These are phyloP conservation scores for Pandemis heparana DNA, from an alignment of 2,888 invertebrate genomes.

Conservation along the genomic window DNA sequence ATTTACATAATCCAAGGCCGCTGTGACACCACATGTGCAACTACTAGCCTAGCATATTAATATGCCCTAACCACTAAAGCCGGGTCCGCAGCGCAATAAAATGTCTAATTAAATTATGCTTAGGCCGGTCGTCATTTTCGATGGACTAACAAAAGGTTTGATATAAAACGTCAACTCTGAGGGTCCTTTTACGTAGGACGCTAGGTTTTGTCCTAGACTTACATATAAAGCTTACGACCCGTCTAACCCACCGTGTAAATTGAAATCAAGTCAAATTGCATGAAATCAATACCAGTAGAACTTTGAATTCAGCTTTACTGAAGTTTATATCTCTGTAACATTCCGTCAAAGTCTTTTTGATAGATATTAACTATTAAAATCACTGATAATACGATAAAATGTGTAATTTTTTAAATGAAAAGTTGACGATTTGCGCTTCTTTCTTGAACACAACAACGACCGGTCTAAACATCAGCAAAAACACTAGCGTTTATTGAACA, in stretches of 20 bases:
- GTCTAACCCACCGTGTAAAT: too few species aligned
- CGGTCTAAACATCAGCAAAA: not conserved
- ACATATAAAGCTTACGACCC: too few species aligned
- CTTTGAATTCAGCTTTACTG: too few species aligned
- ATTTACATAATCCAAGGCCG: constrained; percentile 69
- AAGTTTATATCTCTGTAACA: too few species aligned
- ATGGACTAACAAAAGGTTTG: constrained; percentile 45
- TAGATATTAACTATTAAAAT: too few species aligned
- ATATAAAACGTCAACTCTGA: too few species aligned
- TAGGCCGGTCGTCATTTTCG: constrained; percentile 63
- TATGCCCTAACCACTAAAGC: constrained; percentile 60
- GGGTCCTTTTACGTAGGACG: too few species aligned
- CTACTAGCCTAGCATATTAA: constrained; percentile 77
- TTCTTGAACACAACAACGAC: not conserved
- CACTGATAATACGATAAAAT: too few species aligned
- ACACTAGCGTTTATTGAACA: not conserved
- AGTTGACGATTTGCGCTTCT: constrained; percentile 40
- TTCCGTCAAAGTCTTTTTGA: too few species aligned
- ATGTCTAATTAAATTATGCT: constrained; percentile 59
- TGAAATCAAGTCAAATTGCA: too few species aligned
- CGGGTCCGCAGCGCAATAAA: constrained; percentile 59
- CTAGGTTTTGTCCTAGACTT: too few species aligned
- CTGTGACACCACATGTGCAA: constrained; percentile 78
- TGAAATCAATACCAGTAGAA: too few species aligned
- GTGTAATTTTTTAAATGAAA: not conserved